A percentile compares a stretch with the other conserved stretches of the same genome.
These are phyloP conservation scores for Vespertilio murinus DNA, from an alignment of 2,797 vertebrate genomes.

Conservation along the genomic window DNA sequence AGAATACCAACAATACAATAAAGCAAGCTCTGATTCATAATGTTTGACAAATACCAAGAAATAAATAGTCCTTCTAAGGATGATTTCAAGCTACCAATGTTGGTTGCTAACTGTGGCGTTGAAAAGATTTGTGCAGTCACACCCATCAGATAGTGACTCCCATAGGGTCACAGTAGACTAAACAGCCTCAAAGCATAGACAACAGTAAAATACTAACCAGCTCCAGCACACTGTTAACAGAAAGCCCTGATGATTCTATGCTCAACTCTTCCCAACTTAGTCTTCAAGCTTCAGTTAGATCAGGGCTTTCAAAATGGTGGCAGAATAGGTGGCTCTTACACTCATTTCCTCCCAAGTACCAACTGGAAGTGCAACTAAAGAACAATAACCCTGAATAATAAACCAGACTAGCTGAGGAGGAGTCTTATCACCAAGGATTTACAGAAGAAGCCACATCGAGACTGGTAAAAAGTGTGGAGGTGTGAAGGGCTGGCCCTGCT, in stretches of 20 bases:
- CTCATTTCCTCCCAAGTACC: not conserved
- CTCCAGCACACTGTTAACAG: not conserved
- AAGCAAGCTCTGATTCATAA: conserved; percentile 29
- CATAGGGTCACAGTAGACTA: not conserved
- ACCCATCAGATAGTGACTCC: not conserved
- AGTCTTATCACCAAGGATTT: not conserved
- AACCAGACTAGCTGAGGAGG: not conserved
- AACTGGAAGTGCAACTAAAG: not conserved
- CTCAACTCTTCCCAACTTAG: not conserved
- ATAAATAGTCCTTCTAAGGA: not conserved
- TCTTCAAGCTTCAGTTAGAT: not conserved
- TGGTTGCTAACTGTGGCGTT: not conserved
- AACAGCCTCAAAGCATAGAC: not conserved
- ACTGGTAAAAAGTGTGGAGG: not conserved
- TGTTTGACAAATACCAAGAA: conserved; percentile 34
- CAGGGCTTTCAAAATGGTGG: not conserved
- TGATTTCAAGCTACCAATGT: not conserved
- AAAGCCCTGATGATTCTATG: not conserved
- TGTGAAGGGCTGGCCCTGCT: not conserved
- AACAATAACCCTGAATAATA: not conserved
- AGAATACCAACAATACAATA: conserved; percentile 31
- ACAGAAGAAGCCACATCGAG: not conserved
- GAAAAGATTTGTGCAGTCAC: not conserved
- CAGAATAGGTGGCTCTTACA: not conserved
- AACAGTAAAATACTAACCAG: not conserved